Base-by-base conservation (phyloP, 2,113 vertebrate genomes). In the Xenopus laevis region DNA sequence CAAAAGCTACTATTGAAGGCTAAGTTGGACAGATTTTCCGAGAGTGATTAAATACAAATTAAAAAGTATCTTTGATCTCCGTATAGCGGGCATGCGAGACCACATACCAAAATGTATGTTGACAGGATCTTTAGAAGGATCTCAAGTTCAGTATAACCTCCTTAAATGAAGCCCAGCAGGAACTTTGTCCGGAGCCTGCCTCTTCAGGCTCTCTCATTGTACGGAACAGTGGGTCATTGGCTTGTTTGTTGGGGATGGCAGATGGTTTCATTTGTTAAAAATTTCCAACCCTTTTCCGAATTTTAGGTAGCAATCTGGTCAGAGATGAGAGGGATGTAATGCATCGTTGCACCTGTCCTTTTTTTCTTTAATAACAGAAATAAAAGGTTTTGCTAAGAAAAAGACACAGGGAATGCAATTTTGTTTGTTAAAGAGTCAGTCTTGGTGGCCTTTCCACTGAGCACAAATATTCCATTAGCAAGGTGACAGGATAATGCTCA, bases 241-340 rank as follows among this genome's bases (percentile, higher is more conserved):
- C 83, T 74, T 9, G 72, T 69, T 68, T 15, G 79, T 27, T 78
- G 83, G 80, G 75, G 82, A 45, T 74, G 85, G 81, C 91, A 91
- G 89, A 92, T 91, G 92, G 90, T 82, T 82, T 71, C 78, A 40
- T 86, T 88, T 89, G 82, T 86, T 86, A 79, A 70, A 55, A 21
- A 80, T 77, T 84, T 84, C 81, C 82, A 78, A 64, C 59, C 71
- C 81, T 83, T 58, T 40, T 72, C 83, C 72, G 68, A 81, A 79
- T 81, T 80, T 62, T 59, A 82, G 74, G 84, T 64, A 75, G 79
- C 71, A 79, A 78, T 23, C 77, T 79, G 80, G 78, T 58, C 71
- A 72, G 68, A 53, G 72, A 83, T 18, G 65, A 84, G 80, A 83
- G 65, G 74, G 77, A 85, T 7, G 69, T 75, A 62, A 59, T 71